Conservation (phyloP, 2,113 vertebrate genomes). For the Boulengeromyrus knoepffleri region DNA sequence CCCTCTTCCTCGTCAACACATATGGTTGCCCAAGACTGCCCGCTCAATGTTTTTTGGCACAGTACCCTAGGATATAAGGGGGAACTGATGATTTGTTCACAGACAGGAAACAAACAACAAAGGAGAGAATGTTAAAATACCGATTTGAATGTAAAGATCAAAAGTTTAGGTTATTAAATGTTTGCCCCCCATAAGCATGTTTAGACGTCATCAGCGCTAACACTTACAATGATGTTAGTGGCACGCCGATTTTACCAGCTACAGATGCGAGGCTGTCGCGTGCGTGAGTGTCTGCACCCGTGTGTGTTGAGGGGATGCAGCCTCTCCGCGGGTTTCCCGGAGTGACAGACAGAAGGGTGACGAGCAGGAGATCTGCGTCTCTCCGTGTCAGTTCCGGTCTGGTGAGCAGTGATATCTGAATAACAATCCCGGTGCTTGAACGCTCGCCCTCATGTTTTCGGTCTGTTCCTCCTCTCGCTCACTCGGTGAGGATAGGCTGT, state of each 20-base stretch:
- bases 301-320: neutral
- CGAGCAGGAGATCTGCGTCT: slow-evolving; percentile 67
- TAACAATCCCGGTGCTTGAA: slow-evolving; percentile 59
- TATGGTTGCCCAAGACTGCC: slow-evolving; percentile 51
- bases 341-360: slow-evolving; percentile 65
- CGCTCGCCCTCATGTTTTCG: slow-evolving; percentile 24
- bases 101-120: neutral
- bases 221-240: neutral
- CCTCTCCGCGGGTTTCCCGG: slow-evolving; percentile 9
- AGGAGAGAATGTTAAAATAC: neutral
- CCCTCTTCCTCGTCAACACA: slow-evolving; percentile 90
- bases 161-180: neutral
- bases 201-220: neutral
- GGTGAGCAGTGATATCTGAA: slow-evolving; percentile 66
- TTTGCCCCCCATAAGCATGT: neutral
- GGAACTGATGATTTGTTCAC: neutral
- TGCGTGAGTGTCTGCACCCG: neutral
- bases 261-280: neutral
- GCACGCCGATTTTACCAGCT: neutral
- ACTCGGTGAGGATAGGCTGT: slow-evolving; percentile 12
- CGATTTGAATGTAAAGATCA: neutral
- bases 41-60: slow-evolving; percentile 7
- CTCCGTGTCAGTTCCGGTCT: slow-evolving; percentile 68
- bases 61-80: neutral
- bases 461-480: slow-evolving; percentile 35